Conservation (phyloP, 2,113 vertebrate species). For the Passer montanus region DNA sequence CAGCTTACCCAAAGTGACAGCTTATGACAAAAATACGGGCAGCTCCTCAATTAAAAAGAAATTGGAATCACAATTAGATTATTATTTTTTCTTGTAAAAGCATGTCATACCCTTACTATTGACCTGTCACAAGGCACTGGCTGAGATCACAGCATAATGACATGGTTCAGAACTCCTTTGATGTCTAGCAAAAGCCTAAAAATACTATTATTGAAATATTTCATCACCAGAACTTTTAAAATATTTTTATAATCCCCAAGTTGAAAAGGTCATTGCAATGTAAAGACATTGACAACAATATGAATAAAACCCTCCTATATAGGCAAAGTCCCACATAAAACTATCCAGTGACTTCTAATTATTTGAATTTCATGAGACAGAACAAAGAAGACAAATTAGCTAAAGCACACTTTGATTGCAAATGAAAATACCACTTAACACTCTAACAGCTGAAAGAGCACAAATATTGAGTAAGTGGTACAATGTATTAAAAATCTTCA, state of each 20-base stretch:
- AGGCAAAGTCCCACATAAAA: not conserved
- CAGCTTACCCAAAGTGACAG: not conserved
- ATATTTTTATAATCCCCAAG: not conserved
- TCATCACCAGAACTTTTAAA: not conserved
- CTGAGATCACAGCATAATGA: not conserved
- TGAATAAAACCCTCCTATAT: not conserved
- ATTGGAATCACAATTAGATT: not conserved
- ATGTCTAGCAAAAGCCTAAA: not conserved
- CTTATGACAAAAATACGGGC: not conserved
- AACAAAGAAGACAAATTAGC: not conserved
- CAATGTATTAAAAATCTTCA: not conserved
- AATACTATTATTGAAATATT: not conserved
- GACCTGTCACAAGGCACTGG: not conserved
- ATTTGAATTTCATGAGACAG: not conserved
- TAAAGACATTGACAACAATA: not conserved
- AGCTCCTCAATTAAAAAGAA: not conserved
- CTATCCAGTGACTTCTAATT: not conserved
- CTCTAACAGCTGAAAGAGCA: not conserved
- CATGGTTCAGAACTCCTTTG: not conserved
- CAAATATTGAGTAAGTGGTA: not conserved
- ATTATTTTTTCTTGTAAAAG: not conserved
- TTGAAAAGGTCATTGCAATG: not conserved
- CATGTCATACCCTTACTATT: not conserved
- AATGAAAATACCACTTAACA: slow-evolving; percentile 13
- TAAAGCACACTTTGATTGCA: not conserved